Evolutionary conservation across 2,113 vertebrate genomes (phyloP).

Genomic region (Gadus chalcogrammus): DNA sequence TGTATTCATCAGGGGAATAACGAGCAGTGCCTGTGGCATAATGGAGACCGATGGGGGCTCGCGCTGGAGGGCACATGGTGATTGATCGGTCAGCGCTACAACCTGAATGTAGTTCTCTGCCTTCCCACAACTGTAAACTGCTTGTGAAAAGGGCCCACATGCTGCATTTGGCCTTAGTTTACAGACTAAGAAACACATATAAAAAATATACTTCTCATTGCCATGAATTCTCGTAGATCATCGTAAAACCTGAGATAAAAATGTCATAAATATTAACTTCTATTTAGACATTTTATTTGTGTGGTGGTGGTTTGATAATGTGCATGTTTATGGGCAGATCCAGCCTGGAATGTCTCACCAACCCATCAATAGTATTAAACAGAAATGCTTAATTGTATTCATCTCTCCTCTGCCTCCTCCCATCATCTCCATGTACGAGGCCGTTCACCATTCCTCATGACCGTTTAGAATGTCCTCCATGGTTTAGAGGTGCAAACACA

Average conservation of each 20-base stretch:
- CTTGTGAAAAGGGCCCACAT: background rate
- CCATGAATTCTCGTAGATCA: too few relatives aligned
- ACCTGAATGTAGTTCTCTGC: background rate
- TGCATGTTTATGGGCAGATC: too few relatives aligned
- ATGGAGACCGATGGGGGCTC: background rate
- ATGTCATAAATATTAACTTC: too few relatives aligned
- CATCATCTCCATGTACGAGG: conserved; percentile 14
- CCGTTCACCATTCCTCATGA: conserved; percentile 43
- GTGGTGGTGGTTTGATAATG: too few relatives aligned
- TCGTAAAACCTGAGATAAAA: too few relatives aligned
- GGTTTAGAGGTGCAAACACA: background rate
- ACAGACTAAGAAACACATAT: too few relatives aligned
- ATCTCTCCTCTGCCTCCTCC: conserved; percentile 24
- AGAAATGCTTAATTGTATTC: too few relatives aligned
- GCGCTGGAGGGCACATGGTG: background rate
- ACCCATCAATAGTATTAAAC: too few relatives aligned
- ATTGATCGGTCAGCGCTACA: background rate
- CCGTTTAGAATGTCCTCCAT: conserved; percentile 17
- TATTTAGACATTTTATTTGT: too few relatives aligned
- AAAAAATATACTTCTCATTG: too few relatives aligned
- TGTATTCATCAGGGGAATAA: conserved; percentile 13
- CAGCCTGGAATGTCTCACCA: too few relatives aligned
- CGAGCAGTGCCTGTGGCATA: conserved; percentile 16
- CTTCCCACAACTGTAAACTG: background rate
- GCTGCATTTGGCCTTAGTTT: too few relatives aligned